These are phyloP conservation scores for Coenobita brevimanus DNA, from an alignment of 1,140 invertebrate species.

Conservation along the genomic window DNA sequence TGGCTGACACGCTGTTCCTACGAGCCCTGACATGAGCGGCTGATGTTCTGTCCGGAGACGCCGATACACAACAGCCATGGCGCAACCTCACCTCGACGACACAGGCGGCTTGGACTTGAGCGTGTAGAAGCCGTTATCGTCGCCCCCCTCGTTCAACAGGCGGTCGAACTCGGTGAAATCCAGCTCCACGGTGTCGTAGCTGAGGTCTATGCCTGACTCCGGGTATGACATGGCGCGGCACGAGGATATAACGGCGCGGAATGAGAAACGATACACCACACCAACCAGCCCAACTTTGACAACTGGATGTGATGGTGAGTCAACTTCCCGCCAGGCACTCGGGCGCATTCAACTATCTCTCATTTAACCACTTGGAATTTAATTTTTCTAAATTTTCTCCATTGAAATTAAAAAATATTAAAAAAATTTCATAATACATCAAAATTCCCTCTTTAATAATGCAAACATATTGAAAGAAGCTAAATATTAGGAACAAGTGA, in stretches of 20 bases:
- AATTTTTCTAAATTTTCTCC: too few relatives aligned
- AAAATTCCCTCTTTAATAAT: too few relatives aligned
- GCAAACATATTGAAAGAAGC: too few relatives aligned
- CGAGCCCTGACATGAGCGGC: too few relatives aligned
- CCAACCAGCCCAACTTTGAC: not conserved
- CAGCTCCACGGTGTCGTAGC: conserved; percentile 51
- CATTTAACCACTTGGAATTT: too few relatives aligned
- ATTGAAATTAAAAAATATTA: too few relatives aligned
- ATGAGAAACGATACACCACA: not conserved
- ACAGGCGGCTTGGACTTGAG: conserved; percentile 52
- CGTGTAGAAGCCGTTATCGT: conserved; percentile 55
- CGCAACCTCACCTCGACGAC: conserved; percentile 34
- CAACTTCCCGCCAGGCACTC: too few relatives aligned
- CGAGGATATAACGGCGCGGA: not conserved
- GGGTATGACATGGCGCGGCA: conserved; percentile 25
- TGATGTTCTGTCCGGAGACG: not conserved
- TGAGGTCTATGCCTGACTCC: conserved; percentile 48
- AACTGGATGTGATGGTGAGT: not conserved
- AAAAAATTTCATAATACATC: too few relatives aligned
- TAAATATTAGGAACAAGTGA: too few relatives aligned
- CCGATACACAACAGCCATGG: not conserved
- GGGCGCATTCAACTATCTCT: too few relatives aligned
- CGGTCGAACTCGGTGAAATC: conserved; percentile 32
- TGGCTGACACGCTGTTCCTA: too few relatives aligned
- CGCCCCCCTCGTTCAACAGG: conserved; percentile 37